Evolutionary conservation across 2,888 invertebrate species (phyloP), one percentile per base, ranked within the genome.

Genomic region (Punctoribates punctum): DNA sequence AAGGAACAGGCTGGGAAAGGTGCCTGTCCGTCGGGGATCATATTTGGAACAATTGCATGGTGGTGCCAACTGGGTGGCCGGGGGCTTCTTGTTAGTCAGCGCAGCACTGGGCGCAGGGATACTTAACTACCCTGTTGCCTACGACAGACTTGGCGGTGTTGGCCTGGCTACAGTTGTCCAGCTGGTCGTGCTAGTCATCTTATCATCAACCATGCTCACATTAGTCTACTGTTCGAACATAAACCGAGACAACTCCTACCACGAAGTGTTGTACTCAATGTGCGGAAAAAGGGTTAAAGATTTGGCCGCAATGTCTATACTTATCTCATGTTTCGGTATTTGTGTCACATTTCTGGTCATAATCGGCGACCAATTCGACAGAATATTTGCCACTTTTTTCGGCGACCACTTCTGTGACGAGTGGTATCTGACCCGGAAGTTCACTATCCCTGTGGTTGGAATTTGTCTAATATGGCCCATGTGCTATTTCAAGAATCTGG

Each of bases 321-420:
- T 82, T 8, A 77, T 83, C 4, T 85, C 85, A 78, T 83, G 83
- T 75, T 85, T 84, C 80, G 85, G 85, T 5, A 83, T 85, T 5
- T 85, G 85, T 79, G 83, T 85, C 51, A 85, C 85, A 25, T 85
- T 84, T 79, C 81, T 85, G 65, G 84, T 85, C 77, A 84, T 85
- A 60, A 85, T 85, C 48, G 85, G 84, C 1, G 85, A 85, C 80
- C 85, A 85, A 78, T 82, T 83, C 81, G 85, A 85, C 34, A 34
- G 34, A 34, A 34, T 75, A 82, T 73, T 76, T n/a, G 73, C 60
- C 13, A 76, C 75, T 1, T 75, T 72, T 13, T 72, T 75, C n/a
- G 73, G 73, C 9, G 8, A 11, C 3, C 27, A 51, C 13, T 76
- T 76, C 46, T 76, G 76, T 38, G 17, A n/a, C 20, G 4, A 62